Evolutionary conservation across 2,113 vertebrate species (phyloP).

Genomic region (Gambusia affinis): DNA sequence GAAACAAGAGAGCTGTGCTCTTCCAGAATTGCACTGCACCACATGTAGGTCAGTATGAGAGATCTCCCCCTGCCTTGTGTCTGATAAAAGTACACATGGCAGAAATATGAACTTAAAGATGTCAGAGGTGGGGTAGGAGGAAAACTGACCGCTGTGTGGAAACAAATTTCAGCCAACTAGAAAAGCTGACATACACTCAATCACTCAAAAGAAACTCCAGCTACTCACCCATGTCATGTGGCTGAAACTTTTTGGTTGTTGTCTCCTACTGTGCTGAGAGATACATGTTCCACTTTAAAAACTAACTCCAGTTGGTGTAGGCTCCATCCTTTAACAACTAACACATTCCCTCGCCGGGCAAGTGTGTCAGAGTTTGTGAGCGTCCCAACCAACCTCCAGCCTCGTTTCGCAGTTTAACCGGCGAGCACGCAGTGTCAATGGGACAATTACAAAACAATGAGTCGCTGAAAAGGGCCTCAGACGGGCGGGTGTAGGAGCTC

Average conservation of each 20-base stretch:
- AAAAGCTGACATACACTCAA: neutral
- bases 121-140: neutral
- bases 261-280: constrained; percentile 39
- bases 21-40: constrained; percentile 26
- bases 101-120: neutral
- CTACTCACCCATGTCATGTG: constrained; percentile 75
- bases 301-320: constrained; percentile 18
- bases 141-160: neutral
- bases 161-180: neutral
- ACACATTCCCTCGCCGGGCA: constrained; percentile 21
- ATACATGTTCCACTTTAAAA: constrained; percentile 33
- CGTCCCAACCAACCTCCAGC: constrained; percentile 32
- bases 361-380: constrained; percentile 21
- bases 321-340: constrained; percentile 10
- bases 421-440: constrained; percentile 62
- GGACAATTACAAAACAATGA: constrained; percentile 80
- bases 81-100: constrained; percentile 2
- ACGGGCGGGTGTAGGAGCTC: constrained; percentile 30
- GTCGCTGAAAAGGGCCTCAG: constrained; percentile 58
- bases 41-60: constrained; percentile 67
- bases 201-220: constrained; percentile 6
- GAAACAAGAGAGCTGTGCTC: constrained; percentile 53
- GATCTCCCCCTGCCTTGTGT: neutral
- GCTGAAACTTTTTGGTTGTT: constrained; percentile 32
- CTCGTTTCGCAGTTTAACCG: constrained; percentile 39